These are phyloP conservation scores for Anoplolepis gracilipes DNA, from an alignment of 1,140 invertebrate genomes.

Conservation along the genomic window DNA sequence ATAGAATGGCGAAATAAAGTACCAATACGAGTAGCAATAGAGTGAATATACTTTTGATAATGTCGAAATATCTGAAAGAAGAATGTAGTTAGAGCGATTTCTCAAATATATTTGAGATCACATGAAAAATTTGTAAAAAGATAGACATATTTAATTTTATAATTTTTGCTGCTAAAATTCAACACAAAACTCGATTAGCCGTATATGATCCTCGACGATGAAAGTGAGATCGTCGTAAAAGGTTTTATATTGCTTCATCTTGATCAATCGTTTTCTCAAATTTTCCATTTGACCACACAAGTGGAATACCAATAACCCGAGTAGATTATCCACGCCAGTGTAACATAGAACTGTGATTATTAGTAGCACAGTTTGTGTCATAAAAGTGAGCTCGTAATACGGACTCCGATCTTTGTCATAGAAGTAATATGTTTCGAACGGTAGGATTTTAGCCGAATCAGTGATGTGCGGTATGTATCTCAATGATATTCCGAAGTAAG, in stretches of 20 bases:
- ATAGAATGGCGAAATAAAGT: slow-evolving; percentile 5
- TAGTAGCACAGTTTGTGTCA: background rate
- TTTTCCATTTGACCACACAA: slow-evolving; percentile 29
- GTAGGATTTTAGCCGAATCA: background rate
- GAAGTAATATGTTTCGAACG: slow-evolving; percentile 7
- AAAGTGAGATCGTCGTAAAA: background rate
- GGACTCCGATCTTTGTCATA: slow-evolving; percentile 18
- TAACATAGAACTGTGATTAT: background rate
- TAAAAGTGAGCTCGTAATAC: background rate
- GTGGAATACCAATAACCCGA: slow-evolving; percentile 30
- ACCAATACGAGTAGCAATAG: slow-evolving; percentile 20
- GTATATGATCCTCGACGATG: slow-evolving; percentile 26
- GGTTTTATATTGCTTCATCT: background rate
- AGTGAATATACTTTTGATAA: slow-evolving; percentile 40
- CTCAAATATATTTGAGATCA: background rate
- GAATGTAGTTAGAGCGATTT: background rate
- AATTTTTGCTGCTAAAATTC: background rate
- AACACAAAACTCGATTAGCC: slow-evolving; percentile 33
- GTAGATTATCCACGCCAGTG: slow-evolving; percentile 26
- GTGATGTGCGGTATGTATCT: slow-evolving; percentile 44
- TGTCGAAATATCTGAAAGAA: slow-evolving; percentile 23
- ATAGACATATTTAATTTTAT: background rate
- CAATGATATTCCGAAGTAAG: slow-evolving; percentile 25
- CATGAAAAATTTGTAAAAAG: background rate
- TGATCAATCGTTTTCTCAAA: background rate